Conservation (phyloP, 2,797 vertebrate genomes). For the Danio aesculapii region DNA sequence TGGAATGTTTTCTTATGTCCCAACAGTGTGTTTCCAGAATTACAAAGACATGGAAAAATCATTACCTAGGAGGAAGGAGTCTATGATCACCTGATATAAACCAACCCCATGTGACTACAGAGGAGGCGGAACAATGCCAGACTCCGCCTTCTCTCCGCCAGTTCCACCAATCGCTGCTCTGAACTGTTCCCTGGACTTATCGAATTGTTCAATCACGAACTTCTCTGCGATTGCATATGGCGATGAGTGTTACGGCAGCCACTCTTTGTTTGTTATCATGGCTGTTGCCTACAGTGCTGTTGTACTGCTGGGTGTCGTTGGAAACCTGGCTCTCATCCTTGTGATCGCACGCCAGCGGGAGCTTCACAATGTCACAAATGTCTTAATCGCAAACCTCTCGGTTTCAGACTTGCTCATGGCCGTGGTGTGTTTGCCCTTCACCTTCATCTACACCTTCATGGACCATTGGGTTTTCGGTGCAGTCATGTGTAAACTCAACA, state of each 20-base stretch:
- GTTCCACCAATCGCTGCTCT: constrained; percentile 51
- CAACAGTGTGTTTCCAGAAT: constrained; percentile 15
- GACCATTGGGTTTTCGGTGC: constrained; percentile 90
- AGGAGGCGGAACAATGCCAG: constrained; percentile 53
- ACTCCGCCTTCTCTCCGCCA: constrained; percentile 50
- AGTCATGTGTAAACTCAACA: constrained; percentile 87
- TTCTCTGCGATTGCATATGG: constrained; percentile 52
- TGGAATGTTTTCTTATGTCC: constrained; percentile 29
- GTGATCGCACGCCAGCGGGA: constrained; percentile 86
- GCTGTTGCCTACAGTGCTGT: constrained; percentile 85
- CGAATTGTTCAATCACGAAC: constrained; percentile 62
- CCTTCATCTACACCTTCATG: constrained; percentile 89
- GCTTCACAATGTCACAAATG: constrained; percentile 89
- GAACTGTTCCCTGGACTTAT: constrained; percentile 57
- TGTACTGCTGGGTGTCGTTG: constrained; percentile 84
- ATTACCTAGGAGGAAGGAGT: constrained; percentile 18
- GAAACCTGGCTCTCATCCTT: constrained; percentile 85
- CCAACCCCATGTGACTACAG: background rate
- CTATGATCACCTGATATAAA: constrained; percentile 36
- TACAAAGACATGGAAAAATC: constrained; percentile 21
- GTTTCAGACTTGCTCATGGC: constrained; percentile 86
- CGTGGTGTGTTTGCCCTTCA: constrained; percentile 88
- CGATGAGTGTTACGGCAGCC: constrained; percentile 62
- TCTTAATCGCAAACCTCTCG: constrained; percentile 88
- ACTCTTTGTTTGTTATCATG: constrained; percentile 73